These are phyloP conservation scores for Tortrix viridana DNA, from an alignment of 2,888 invertebrate genomes.

Conservation along the genomic window DNA sequence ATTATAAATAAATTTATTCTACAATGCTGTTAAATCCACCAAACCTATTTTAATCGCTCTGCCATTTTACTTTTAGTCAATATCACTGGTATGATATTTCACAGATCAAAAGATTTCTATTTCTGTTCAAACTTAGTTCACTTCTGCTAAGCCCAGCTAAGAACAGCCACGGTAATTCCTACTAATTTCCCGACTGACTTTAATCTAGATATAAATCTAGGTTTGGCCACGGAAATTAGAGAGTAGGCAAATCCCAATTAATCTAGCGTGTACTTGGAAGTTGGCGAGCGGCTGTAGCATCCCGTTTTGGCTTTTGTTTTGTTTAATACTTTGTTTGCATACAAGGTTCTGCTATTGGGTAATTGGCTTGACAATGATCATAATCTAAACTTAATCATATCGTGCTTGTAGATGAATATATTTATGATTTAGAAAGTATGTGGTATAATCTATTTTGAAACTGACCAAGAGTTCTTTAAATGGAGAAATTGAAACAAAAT, in stretches of 20 bases:
- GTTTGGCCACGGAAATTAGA: constrained; percentile 50
- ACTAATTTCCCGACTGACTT: constrained; percentile 61
- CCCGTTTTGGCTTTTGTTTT: not conserved
- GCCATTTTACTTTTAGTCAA: constrained; percentile 51
- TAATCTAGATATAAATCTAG: constrained; percentile 47
- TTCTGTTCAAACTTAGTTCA: constrained; percentile 56
- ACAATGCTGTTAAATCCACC: too few relatives aligned
- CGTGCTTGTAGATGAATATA: too few relatives aligned
- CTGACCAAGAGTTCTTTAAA: too few relatives aligned
- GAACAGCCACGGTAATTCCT: constrained; percentile 61
- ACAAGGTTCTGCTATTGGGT: not conserved
- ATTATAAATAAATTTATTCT: too few relatives aligned
- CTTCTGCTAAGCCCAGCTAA: constrained; percentile 59
- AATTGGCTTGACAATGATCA: too few relatives aligned
- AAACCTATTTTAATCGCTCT: constrained; percentile 20
- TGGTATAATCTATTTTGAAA: too few relatives aligned
- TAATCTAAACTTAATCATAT: too few relatives aligned
- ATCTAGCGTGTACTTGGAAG: constrained; percentile 24
- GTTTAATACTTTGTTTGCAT: constrained; percentile 5
- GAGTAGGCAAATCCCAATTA: constrained; percentile 45
- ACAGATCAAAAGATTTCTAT: constrained; percentile 70
- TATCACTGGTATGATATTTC: constrained; percentile 53
- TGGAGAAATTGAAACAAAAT: too few relatives aligned
- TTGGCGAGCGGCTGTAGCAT: constrained; percentile 3
- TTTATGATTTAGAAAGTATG: too few relatives aligned